Evolutionary conservation across 2,113 vertebrate species (phyloP), one percentile per base, ranked within the genome.

Genomic region (Pomatostomus ruficeps): DNA sequence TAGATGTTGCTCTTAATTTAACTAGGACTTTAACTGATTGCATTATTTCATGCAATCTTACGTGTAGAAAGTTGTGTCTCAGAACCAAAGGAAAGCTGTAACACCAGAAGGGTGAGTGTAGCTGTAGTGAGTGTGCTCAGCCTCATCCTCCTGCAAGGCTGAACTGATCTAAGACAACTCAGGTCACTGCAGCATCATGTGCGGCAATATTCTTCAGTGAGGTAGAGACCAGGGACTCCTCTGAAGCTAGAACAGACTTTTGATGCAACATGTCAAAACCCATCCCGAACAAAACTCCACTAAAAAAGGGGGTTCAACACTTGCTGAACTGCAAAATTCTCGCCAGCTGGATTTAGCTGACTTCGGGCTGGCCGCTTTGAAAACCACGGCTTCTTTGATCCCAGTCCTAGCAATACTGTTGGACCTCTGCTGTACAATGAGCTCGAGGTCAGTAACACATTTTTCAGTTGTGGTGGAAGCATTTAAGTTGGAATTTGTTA

Each of bases 401-500:
- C 71, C 25, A 10, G 31, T 65, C 91, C 16, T 85, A 92, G 76
- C 80, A 91, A 42, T 59, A 29, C 65, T 52, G 40, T 68, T 72
- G 84, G 61, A 71, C 83, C 83, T 96, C 51, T 91, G 70, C 72
- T 84, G 63, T 36, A 91, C 91, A 91, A 74, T 52, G 68, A 94
- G 87, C 75, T 90, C 0, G 59, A 84, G 87, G 89, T 95, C 90
- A 85, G 51, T 83, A 76, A 93, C 91, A 71, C 15, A 66, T 75
- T 92, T 61, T 82, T 95, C 57, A 80, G 86, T 91, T 87, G 70
- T 90, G 93, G 75, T 93, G 76, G 89, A 91, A 78, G 82, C 93
- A 94, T 95, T 96, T 89, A 84, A 83, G 82, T 65, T 95, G 91
- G 88, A 89, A 85, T 95, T 95, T 72, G 57, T 94, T 96, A 96